Evolutionary conservation across 2,113 vertebrate species (phyloP).

Genomic region (Grammomys dolichurus): DNA sequence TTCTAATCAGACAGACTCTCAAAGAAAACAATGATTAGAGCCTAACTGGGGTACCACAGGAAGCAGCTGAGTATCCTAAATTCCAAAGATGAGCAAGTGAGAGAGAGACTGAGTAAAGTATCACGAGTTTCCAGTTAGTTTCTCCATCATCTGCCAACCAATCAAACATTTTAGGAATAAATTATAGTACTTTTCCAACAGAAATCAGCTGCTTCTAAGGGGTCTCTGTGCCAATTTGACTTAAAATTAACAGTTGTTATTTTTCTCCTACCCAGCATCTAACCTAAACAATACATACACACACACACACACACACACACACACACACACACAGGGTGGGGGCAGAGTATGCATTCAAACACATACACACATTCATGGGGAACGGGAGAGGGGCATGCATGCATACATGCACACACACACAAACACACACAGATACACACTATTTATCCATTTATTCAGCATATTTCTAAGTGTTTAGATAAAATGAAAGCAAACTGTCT

Average conservation of each 20-base stretch:
- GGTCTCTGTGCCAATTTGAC: constrained; percentile 27
- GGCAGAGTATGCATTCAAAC: too few species aligned
- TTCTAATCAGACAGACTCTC: neutral
- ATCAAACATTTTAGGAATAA: constrained; percentile 35
- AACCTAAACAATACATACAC: neutral
- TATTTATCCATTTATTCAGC: constrained; percentile 47
- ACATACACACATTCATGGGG: neutral
- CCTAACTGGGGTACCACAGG: neutral
- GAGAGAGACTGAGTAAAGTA: neutral
- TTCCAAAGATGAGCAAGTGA: neutral
- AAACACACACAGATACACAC: neutral
- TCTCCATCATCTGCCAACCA: constrained; percentile 17
- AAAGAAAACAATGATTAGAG: neutral
- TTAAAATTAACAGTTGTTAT: constrained; percentile 9
- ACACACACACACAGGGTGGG: neutral
- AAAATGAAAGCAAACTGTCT: constrained; percentile 10
- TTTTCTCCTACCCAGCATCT: constrained; percentile 19
- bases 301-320: neutral
- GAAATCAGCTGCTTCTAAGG: constrained; percentile 13
- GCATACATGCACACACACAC: neutral
- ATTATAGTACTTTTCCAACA: neutral
- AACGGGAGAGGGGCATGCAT: neutral
- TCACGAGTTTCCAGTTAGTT: neutral
- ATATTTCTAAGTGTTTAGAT: constrained; percentile 49
- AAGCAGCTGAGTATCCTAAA: neutral